phyloP scores from a whole-genome alignment of 2,113 vertebrate genomes.

The Mellivora capensis region DNA sequence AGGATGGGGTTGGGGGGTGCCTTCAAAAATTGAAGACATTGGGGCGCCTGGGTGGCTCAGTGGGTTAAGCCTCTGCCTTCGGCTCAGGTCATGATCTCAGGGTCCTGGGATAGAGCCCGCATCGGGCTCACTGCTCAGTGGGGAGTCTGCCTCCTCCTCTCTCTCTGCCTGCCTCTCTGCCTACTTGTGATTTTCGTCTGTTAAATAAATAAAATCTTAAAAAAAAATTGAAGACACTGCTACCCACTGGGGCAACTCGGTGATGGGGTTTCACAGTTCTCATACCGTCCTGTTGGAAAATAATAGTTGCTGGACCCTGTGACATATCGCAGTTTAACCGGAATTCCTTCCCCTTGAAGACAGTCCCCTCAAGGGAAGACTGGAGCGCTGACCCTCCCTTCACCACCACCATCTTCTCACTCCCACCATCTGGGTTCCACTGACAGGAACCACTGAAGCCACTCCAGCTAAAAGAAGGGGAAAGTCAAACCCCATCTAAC shows the following conservation, averaged over 20 bases:
- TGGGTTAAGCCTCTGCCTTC: no score
- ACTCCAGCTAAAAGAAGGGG: neutral
- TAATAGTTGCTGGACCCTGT: neutral
- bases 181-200: no score
- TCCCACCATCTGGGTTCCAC: neutral
- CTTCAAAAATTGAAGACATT: neutral
- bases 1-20: rapidly evolving
- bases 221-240: neutral
- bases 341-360: neutral
- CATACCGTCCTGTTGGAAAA: neutral
- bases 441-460: neutral
- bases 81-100: no score
- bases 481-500: neutral
- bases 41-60: no score
- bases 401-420: neutral
- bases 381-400: neutral
- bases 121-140: no score
- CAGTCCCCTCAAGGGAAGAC: neutral
- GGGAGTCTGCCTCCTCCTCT: no score
- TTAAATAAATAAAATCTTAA: no score
- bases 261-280: neutral
- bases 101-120: no score
- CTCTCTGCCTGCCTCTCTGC: no score
- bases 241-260: neutral
- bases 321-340: neutral